These are phyloP conservation scores for Vanessa atalanta DNA, from an alignment of 1,140 invertebrate species.

Conservation along the genomic window DNA sequence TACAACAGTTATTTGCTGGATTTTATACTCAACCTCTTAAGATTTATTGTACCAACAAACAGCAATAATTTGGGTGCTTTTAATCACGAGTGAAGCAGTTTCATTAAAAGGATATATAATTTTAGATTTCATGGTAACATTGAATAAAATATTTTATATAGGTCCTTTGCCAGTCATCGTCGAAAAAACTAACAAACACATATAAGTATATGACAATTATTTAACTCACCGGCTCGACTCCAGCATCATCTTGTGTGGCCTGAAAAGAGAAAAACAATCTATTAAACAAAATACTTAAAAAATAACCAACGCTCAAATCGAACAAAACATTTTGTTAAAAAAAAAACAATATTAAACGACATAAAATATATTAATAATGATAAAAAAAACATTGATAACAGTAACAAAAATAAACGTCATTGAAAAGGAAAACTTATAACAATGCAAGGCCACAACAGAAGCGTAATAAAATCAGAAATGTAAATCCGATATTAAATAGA, in stretches of 20 bases:
- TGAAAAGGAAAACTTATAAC: slow-evolving; percentile 33
- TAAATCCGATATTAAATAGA: slow-evolving; percentile 47
- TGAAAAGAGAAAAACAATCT: slow-evolving; percentile 51
- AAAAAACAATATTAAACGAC: background rate
- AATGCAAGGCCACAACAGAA: slow-evolving; percentile 36
- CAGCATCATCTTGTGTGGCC: slow-evolving; percentile 79
- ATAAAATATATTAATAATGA: background rate
- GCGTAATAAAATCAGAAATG: slow-evolving; percentile 42
- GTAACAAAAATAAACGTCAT: slow-evolving; percentile 25
- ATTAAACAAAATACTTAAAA: slow-evolving; percentile 19
- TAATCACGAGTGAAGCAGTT: no score
- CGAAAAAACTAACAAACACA: background rate
- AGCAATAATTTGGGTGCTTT: no score
- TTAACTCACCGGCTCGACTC: slow-evolving; percentile 75
- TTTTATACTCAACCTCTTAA: no score
- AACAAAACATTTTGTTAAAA: slow-evolving; percentile 2
- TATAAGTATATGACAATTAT: background rate
- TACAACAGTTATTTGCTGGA: no score
- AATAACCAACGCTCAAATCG: slow-evolving; percentile 13
- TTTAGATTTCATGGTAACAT: no score
- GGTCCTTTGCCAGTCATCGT: no score
- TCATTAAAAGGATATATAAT: no score
- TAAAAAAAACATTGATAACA: slow-evolving; percentile 14
- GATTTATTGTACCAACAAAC: no score
- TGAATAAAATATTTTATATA: no score